Percentiles rank a stretch among this genome's conserved stretches.
phyloP scores from a whole-genome alignment of 2,888 invertebrate genomes.

The Colletes collaris region DNA sequence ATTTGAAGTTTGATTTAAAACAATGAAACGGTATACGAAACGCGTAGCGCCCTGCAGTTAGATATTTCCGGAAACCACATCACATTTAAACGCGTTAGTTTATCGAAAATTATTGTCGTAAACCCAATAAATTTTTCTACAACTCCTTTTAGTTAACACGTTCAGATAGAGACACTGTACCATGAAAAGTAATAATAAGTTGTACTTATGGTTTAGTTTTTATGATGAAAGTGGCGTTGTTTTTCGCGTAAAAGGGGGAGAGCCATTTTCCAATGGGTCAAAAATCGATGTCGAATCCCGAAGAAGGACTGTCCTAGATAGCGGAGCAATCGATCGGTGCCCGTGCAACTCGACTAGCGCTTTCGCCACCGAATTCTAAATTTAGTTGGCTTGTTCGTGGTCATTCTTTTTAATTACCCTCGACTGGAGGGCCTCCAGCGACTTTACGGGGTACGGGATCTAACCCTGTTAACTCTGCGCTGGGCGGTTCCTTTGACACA shows the following conservation, averaged over 20 bases:
- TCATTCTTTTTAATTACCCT: slow-evolving; percentile 66
- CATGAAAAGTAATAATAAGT: no score
- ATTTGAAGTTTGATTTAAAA: slow-evolving; percentile 33
- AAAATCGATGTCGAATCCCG: slow-evolving; percentile 3
- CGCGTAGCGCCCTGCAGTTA: no score
- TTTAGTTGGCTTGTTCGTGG: slow-evolving; percentile 61
- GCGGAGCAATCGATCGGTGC: slow-evolving; percentile 34
- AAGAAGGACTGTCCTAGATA: slow-evolving; percentile 29
- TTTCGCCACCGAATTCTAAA: slow-evolving; percentile 62
- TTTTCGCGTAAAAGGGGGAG: not conserved
- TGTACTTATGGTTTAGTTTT: no score
- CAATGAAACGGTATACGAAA: slow-evolving; percentile 6
- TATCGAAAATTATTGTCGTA: no score
- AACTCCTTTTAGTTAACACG: no score
- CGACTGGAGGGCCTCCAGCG: slow-evolving; percentile 27
- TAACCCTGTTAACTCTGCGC: slow-evolving; percentile 65
- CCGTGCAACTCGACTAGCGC: slow-evolving; percentile 22
- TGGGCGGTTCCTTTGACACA: slow-evolving; percentile 63
- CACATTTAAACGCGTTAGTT: no score
- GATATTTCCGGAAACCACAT: no score
- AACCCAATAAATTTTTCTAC: no score
- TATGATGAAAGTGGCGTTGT: not conserved
- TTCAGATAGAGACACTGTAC: no score
- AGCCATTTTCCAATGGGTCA: not conserved
- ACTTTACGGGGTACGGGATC: slow-evolving; percentile 40